Percentiles rank a stretch among this genome's conserved stretches.
These are phyloP conservation scores for Salmo trutta DNA, from an alignment of 2,797 vertebrate species.

Conservation along the genomic window DNA sequence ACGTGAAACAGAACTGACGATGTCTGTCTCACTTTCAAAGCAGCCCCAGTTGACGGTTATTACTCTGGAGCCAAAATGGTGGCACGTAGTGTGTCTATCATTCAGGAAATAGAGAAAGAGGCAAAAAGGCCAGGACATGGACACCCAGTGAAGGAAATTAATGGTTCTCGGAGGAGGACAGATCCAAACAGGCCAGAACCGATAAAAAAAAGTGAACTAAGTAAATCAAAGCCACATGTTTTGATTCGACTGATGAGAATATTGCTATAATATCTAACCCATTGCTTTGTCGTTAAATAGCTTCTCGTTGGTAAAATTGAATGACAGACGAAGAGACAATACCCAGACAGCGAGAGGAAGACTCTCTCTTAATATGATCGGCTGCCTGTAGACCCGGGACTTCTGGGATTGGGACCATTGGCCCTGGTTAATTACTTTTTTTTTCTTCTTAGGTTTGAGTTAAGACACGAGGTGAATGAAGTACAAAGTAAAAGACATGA, in stretches of 20 bases:
- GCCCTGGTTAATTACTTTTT: constrained; percentile 12
- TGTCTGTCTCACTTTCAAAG: neutral
- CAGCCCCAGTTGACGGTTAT: neutral
- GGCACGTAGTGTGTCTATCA: constrained; percentile 17
- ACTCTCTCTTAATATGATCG: neutral
- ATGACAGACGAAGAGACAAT: neutral
- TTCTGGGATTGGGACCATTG: neutral
- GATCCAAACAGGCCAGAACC: neutral
- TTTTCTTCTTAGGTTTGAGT: constrained; percentile 9
- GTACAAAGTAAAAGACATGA: neutral
- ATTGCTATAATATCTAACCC: neutral
- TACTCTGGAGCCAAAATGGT: constrained; percentile 15
- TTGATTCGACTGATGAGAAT: neutral
- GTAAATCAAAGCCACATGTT: neutral
- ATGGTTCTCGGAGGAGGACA: neutral
- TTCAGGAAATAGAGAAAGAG: constrained; percentile 8
- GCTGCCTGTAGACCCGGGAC: neutral
- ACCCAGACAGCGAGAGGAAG: neutral
- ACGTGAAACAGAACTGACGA: neutral
- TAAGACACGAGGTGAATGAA: neutral
- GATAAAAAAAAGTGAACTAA: neutral
- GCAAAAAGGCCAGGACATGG: neutral
- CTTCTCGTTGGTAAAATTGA: neutral
- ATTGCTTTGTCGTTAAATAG: neutral
- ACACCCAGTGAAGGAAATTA: constrained; percentile 1